Evolutionary conservation across 37 sponge, comb jelly and placozoan species (phyloP).

Genomic region (Halichondria panicea): DNA sequence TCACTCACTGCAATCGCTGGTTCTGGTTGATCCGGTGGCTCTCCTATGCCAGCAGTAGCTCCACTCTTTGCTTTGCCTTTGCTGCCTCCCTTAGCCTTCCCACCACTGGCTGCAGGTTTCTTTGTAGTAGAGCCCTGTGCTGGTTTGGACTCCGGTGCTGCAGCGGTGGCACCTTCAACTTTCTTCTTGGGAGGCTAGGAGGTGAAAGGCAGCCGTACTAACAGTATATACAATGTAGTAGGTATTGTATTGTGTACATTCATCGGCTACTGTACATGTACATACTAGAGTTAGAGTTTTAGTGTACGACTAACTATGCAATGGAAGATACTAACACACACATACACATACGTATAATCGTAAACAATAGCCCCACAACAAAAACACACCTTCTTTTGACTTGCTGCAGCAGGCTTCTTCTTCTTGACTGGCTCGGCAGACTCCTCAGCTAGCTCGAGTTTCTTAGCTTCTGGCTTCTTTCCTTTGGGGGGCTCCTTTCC

Average conservation of each 20-base stretch:
- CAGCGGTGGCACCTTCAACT: neutral
- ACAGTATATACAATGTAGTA: neutral
- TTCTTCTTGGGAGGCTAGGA: constrained; percentile 18
- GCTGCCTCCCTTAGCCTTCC: constrained; percentile 3
- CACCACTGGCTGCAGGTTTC: constrained; percentile 26
- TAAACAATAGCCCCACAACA: too few relatives aligned
- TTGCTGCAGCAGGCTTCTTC: constrained; percentile 16
- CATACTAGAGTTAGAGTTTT: neutral
- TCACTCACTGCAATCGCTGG: constrained; percentile 61
- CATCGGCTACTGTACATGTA: neutral
- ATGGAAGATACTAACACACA: too few relatives aligned
- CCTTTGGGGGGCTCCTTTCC: neutral
- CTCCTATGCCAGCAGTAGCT: constrained; percentile 20
- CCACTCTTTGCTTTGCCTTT: constrained; percentile 38
- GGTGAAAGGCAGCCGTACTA: neutral
- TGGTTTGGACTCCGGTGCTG: neutral
- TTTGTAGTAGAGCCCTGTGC: constrained; percentile 24
- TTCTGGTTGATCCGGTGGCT: constrained; percentile 52
- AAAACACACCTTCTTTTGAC: constrained; percentile 24
- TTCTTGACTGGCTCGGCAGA: constrained; percentile 24
- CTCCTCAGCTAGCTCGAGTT: neutral
- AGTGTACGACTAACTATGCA: too few relatives aligned
- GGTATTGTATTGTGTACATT: neutral
- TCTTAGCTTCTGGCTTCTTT: neutral
- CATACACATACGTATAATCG: too few relatives aligned